Evolutionary conservation across 2,797 vertebrate species (phyloP), one percentile per base, ranked within the genome.

Genomic region (Aphelocoma californica): DNA sequence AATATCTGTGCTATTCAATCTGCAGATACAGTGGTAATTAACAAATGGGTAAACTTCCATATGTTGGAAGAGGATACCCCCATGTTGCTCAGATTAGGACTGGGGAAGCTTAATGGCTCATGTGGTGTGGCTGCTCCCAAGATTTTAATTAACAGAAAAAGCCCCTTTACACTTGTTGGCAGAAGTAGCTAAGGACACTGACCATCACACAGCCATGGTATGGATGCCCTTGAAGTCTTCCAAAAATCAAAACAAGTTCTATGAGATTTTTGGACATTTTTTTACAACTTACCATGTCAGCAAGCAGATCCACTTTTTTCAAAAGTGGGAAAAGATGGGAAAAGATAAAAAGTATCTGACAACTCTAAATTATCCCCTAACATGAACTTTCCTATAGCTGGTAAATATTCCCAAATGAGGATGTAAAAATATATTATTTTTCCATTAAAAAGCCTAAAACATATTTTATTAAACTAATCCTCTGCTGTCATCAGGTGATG

Each of bases 111-210:
- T 42, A 23, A 47, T 5, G 26, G 32, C 32, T 70, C 2, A 1
- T 44, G 14, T 34, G 40, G 6, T 5, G 66, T 64, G 24, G 17
- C 18, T 64, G 23, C 29, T 81, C 4, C 10, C 0, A 1, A 56
- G 44, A 19, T 28, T 64, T 77, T 24, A 40, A 29, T 7, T 64
- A 23, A 8, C 4, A 60, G 6, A 29, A 74, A 58, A 91, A 66
- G 1, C 0, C 4, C 3, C 44, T 53, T 69, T 54, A 21, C 4
- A 3, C 7, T 51, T 36, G 23, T 23, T 74, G 21, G 38, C 25
- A 74, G 56, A 86, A 21, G n/a, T n/a, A 71, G 23, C 15, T 70
- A 51, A 72, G 38, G 66, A 38, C 19, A 17, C 2, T 36, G 47
- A 62, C 17, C 15, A n/a, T 40, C 23, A 61, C 24, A 44, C 5